These are phyloP conservation scores for Dynastes grantii DNA, from an alignment of 2,888 invertebrate genomes.

Conservation along the genomic window DNA sequence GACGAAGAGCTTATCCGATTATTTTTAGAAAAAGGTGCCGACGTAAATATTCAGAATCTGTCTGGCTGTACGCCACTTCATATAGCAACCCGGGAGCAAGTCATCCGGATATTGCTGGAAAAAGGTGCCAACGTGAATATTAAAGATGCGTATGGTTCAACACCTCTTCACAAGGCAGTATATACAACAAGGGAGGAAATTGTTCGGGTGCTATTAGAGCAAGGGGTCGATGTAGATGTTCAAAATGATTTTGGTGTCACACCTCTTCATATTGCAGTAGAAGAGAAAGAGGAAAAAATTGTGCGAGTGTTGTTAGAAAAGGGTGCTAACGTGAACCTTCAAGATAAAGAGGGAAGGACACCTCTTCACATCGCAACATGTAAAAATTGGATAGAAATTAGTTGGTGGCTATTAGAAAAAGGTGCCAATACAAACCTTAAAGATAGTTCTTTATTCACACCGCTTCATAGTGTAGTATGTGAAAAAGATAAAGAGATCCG, in stretches of 20 bases:
- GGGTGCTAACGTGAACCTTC: not conserved
- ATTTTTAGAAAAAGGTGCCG: not conserved
- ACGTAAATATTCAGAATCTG: not conserved
- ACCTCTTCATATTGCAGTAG: not conserved
- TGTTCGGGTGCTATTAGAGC: not conserved
- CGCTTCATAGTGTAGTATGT: not conserved
- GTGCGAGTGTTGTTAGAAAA: not conserved
- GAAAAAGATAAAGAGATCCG: not conserved
- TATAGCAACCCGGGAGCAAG: not conserved
- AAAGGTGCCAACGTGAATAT: not conserved
- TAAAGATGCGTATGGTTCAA: not conserved
- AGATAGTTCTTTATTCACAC: not conserved
- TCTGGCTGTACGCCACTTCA: not conserved
- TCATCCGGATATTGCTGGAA: not conserved
- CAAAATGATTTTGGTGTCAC: not conserved
- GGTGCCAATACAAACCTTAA: not conserved
- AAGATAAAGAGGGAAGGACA: not conserved
- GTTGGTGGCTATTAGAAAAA: not conserved
- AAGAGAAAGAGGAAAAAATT: not conserved
- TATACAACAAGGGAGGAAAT: not conserved
- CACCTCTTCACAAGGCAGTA: not conserved
- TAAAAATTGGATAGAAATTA: not conserved
- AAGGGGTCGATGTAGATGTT: not conserved
- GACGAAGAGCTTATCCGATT: not conserved
- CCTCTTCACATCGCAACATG: not conserved